Evolutionary conservation across 2,113 vertebrate species (phyloP).

Genomic region (Neotragus pygmaeus): DNA sequence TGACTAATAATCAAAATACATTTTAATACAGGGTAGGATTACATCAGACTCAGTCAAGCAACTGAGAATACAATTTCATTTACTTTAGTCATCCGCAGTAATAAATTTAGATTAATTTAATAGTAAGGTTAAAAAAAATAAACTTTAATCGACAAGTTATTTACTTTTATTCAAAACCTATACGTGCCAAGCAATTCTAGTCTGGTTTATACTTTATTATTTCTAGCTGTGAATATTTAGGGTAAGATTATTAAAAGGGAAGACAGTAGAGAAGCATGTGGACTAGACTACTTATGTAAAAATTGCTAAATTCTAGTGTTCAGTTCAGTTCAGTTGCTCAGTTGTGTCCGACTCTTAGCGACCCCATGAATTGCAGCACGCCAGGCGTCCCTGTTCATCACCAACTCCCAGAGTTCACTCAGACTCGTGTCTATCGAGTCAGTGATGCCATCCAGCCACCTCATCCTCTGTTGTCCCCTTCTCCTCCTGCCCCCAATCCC

Average conservation of each 20-base stretch:
- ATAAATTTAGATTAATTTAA: not conserved
- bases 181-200: not conserved
- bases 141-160: not conserved
- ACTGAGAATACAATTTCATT: not conserved
- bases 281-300: not conserved
- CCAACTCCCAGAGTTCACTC: not conserved
- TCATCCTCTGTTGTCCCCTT: not conserved
- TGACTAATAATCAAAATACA: not conserved
- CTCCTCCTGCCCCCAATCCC: not conserved
- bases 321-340: not conserved
- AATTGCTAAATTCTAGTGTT: not conserved
- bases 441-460: not conserved
- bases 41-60: not conserved
- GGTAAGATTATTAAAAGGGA: not conserved
- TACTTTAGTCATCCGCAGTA: not conserved
- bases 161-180: slow-evolving; percentile 29
- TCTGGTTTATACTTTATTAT: not conserved
- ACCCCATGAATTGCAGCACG: accelerated
- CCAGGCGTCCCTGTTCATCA: not conserved
- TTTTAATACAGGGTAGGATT: not conserved
- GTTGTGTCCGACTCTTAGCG: not conserved
- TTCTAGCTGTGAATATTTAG: not conserved
- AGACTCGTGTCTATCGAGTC: accelerated
- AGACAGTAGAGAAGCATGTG: not conserved
- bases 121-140: not conserved